phyloP scores from a whole-genome alignment of 1,140 invertebrate genomes.

The Drosophila baimaii region DNA sequence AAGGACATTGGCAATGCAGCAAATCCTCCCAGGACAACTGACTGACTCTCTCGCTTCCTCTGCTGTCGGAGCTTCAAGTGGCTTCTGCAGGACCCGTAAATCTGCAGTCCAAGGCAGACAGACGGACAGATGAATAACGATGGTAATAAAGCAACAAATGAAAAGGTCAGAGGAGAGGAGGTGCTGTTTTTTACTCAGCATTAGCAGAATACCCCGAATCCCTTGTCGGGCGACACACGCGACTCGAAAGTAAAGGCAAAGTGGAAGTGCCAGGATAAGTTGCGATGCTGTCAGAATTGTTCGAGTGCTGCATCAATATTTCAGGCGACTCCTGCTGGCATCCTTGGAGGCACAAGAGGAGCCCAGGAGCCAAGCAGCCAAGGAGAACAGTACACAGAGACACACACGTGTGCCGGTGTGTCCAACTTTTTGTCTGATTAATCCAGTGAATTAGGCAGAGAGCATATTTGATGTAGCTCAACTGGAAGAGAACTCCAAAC shows the following conservation, averaged over 20 bases:
- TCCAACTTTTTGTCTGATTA: conserved; percentile 50
- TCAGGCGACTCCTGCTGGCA: conserved; percentile 14
- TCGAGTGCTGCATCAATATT: conserved; percentile 47
- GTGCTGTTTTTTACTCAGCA: conserved; percentile 45
- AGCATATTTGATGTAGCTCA: conserved; percentile 27
- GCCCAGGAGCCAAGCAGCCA: background rate
- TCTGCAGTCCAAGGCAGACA: conserved; percentile 36
- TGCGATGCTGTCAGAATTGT: conserved; percentile 44
- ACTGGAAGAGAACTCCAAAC: conserved; percentile 9
- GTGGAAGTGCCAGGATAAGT: conserved; percentile 34
- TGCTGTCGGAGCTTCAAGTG: conserved; percentile 33
- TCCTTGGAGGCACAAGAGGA: conserved; percentile 4
- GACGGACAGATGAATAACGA: conserved; percentile 62
- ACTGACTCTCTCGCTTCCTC: background rate
- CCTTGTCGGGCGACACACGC: conserved; percentile 24
- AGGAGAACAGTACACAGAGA: background rate
- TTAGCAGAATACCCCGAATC: conserved; percentile 17
- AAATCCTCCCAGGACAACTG: conserved; percentile 39
- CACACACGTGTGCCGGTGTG: conserved; percentile 21
- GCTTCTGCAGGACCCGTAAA: conserved; percentile 41
- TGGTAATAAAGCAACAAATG: conserved; percentile 65
- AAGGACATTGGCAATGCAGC: conserved; percentile 26
- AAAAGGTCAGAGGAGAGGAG: conserved; percentile 25
- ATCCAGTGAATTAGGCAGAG: conserved; percentile 35
- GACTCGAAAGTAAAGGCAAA: conserved; percentile 9